Evolutionary conservation across 1,140 invertebrate genomes (phyloP), one percentile per base, ranked within the genome.

Genomic region (Meteorus sp.): DNA sequence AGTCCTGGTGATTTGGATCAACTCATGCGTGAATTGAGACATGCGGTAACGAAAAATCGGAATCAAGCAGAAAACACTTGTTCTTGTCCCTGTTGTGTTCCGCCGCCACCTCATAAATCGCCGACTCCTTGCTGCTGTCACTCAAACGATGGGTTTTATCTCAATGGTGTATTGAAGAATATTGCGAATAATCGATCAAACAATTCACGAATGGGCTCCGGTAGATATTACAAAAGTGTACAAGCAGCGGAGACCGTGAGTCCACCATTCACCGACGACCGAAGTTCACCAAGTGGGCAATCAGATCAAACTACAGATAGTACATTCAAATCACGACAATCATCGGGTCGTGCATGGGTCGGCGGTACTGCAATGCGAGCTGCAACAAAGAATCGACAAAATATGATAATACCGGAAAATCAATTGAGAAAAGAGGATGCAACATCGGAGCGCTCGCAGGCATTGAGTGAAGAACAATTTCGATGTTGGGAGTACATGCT

Each of bases 401-500:
- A 72, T 27, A 70, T 79, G 17, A 63, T 77, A 11, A 66, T 69
- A 55, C 70, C 79, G 11, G 78, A 81, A 19, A 76, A 72, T 43
- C 59, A 64, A 0, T 64, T 62, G 0, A 66, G 68, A 54, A 80
- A 80, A 43, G 84, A 86, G 53, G 85, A 85, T 19, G 74, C 73
- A 1, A 59, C 65, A 2, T 75, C 77, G 0, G 77, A 88, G 74
- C 59, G 86, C 81, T 80, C 86, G 68, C 41, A 83, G 69, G 63
- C 73, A 73, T 68, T 84, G 2, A 90, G 89, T 3, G 92, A 93
- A 64, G 92, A 95, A 70, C 91, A 93, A 70, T 93, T 93, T 68
- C 90, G 92, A 63, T 93, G 91, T 67, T 95, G 92, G 92, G 92
- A 95, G 65, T 95, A 94, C 67, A 94, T 94, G 90, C 72, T 95